phyloP scores from a whole-genome alignment of 2,113 vertebrate genomes.

The Coturnix japonica region DNA sequence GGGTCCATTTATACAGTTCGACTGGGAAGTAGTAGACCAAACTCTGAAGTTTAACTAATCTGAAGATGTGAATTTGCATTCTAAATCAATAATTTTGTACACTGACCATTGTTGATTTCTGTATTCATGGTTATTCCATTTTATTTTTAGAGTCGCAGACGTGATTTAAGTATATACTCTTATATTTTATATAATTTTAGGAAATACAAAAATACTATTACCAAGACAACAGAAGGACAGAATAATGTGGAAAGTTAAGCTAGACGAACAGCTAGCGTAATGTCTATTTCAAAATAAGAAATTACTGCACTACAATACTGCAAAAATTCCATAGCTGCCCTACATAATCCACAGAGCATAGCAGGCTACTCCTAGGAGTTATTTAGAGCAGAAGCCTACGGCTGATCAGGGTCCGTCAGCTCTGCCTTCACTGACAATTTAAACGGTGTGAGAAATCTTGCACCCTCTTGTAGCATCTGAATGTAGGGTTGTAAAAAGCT shows the following conservation, averaged over 20 bases:
- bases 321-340: not conserved
- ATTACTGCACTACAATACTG: not conserved
- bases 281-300: not conserved
- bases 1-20: conserved; percentile 38
- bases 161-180: not conserved
- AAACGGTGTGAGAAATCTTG: not conserved
- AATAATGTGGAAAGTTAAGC: not conserved
- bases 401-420: not conserved
- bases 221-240: not conserved
- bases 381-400: not conserved
- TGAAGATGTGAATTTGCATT: conserved; percentile 30
- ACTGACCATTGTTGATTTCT: not conserved
- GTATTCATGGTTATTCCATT: not conserved
- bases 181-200: not conserved
- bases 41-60: not conserved
- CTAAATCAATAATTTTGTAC: not conserved
- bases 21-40: conserved; percentile 54
- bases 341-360: not conserved
- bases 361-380: not conserved
- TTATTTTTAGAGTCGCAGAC: not conserved
- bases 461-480: not conserved
- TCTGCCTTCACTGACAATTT: not conserved
- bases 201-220: not conserved
- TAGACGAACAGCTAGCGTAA: not conserved
- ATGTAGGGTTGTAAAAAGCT: not conserved